Evolutionary conservation across 2,113 vertebrate species (phyloP), one percentile per base, ranked within the genome.

Genomic region (Egretta garzetta): DNA sequence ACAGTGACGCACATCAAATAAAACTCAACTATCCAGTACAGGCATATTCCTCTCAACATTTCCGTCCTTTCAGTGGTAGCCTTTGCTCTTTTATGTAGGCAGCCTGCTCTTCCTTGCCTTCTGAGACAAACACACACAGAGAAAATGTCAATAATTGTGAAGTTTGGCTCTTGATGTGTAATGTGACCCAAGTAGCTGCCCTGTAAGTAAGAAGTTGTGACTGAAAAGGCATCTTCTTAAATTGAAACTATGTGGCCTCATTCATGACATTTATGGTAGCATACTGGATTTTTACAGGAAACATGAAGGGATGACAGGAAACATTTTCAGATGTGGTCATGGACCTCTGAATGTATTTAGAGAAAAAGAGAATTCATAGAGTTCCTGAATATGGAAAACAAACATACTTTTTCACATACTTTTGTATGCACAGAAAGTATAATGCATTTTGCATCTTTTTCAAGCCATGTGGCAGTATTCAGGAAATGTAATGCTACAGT

Each of bases 171-270:
- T 97, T 93, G 79, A 85, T 1, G 2, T 94, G 64, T 85, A 95
- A 93, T 77, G 56, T 79, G 76, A 93, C 88, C 68, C 47, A 71
- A 96, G 73, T 14, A 96, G 83, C 77, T 95, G 72, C n/a, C 37
- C 50, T 95, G 64, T 80, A 80, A 97, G n/a, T 67, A 93, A 30
- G 8, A 92, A 89, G 23, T 20, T 95, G 50, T 90, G 91, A 88
- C 50, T 97, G 79, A 94, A 97, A 97, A 97, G 39, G 4, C 68
- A 80, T 96, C 93, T 97, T 96, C 86, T 80, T 96, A 87, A 97
- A 97, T 81, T 97, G 86, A 95, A 97, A 95, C 66, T 97, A 62
- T 82, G 67, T 93, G 94, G 60, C 58, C 86, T 96, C 55, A 76
- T 96, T 97, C 73, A 70, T 96, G 86, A 90, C 47, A 86, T 94